phyloP scores from a whole-genome alignment of 2,797 vertebrate species.

The Petrocephalus sullivani region DNA sequence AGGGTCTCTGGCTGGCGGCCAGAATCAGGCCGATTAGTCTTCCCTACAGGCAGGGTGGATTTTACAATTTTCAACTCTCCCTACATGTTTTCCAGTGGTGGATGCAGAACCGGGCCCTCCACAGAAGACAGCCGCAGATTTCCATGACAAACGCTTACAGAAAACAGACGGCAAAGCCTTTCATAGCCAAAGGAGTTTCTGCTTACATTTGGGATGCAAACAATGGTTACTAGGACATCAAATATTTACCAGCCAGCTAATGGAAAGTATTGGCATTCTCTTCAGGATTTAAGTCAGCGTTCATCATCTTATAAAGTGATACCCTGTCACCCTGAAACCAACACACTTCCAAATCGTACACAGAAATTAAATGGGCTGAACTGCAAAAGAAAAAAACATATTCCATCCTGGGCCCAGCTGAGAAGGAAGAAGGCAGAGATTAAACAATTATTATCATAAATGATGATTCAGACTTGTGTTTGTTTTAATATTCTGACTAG shows the following conservation, averaged over 20 bases:
- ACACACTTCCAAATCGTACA: not conserved
- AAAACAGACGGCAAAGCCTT: slow-evolving; percentile 26
- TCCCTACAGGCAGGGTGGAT: not conserved
- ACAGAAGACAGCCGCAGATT: slow-evolving; percentile 27
- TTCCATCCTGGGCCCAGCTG: not conserved
- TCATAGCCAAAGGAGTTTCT: slow-evolving; percentile 23
- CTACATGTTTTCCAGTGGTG: slow-evolving; percentile 9
- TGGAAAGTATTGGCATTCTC: not conserved
- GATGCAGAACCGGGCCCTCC: slow-evolving; percentile 19
- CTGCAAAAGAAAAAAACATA: not conserved
- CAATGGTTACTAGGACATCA: slow-evolving; percentile 28
- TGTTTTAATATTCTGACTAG: not conserved
- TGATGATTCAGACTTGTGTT: not conserved
- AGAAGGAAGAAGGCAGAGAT: not conserved
- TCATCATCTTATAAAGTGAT: not conserved
- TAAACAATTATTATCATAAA: not conserved
- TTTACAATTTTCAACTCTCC: not conserved
- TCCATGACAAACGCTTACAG: slow-evolving; percentile 31
- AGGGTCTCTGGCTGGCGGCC: not conserved
- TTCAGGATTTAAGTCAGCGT: not conserved
- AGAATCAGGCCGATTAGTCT: not conserved
- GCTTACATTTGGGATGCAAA: slow-evolving; percentile 23
- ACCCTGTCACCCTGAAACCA: not conserved
- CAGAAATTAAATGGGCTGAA: not conserved
- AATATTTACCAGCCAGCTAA: slow-evolving; percentile 26